Evolutionary conservation across 2,888 invertebrate genomes (phyloP).

Genomic region (Ornithoptera alexandrae): DNA sequence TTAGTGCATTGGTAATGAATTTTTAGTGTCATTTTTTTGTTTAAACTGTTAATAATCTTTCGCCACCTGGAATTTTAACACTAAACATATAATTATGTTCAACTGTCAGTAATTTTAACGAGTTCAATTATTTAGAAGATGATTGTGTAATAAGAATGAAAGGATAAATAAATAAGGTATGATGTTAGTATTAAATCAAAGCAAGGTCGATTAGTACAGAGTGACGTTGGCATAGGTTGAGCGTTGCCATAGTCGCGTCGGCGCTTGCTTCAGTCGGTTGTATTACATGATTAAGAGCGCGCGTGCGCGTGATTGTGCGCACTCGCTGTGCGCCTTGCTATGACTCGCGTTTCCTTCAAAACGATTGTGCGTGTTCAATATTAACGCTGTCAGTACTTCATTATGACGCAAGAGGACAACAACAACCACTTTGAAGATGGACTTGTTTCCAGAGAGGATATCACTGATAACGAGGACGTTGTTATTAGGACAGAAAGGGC

Average conservation of each 20-base stretch:
- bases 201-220: neutral
- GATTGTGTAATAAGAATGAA: too few relatives aligned
- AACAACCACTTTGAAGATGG: slow-evolving; percentile 58
- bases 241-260: slow-evolving; percentile 36
- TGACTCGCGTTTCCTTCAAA: slow-evolving; percentile 56
- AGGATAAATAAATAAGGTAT: too few relatives aligned
- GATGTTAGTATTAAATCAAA: too few relatives aligned
- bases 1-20: too few relatives aligned
- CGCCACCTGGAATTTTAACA: too few relatives aligned
- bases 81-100: too few relatives aligned
- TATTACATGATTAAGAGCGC: slow-evolving; percentile 48
- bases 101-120: too few relatives aligned
- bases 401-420: slow-evolving; percentile 70
- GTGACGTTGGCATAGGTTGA: slow-evolving; percentile 34
- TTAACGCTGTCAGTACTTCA: slow-evolving; percentile 47
- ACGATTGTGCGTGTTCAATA: slow-evolving; percentile 58
- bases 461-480: slow-evolving; percentile 63
- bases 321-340: slow-evolving; percentile 57
- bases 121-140: too few relatives aligned
- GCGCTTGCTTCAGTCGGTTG: slow-evolving; percentile 61
- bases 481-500: slow-evolving; percentile 61
- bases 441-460: slow-evolving; percentile 53
- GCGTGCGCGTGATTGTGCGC: slow-evolving; percentile 61
- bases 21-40: too few relatives aligned
- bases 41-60: too few relatives aligned